Conservation (phyloP, 1,140 invertebrate species). For the Metaphire vulgaris region DNA sequence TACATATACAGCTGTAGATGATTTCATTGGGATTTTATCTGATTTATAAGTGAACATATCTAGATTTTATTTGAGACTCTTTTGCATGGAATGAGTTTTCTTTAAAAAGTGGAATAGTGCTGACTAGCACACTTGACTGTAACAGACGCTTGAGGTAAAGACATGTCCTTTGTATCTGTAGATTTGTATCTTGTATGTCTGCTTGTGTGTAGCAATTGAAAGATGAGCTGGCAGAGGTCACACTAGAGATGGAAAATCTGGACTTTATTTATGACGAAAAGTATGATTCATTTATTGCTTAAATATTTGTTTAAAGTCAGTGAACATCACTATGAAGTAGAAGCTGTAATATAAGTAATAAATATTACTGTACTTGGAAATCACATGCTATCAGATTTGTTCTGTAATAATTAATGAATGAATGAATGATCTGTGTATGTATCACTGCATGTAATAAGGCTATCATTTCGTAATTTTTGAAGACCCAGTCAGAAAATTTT, state of each 20-base stretch:
- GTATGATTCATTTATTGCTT: neutral
- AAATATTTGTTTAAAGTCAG: neutral
- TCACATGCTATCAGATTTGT: neutral
- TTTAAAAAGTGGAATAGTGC: too few species aligned
- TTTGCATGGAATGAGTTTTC: too few species aligned
- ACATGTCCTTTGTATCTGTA: too few species aligned
- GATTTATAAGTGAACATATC: too few species aligned
- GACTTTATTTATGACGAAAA: constrained; percentile 1
- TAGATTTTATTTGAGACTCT: too few species aligned
- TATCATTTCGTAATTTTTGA: neutral
- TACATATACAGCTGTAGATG: too few species aligned
- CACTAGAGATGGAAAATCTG: constrained; percentile 3
- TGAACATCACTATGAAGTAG: neutral
- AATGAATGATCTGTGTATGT: neutral
- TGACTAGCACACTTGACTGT: too few species aligned
- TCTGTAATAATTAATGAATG: neutral
- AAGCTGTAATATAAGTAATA: neutral
- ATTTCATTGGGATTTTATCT: too few species aligned
- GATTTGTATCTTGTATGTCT: too few species aligned
- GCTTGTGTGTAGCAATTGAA: constrained; percentile 20
- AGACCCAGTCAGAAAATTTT: neutral
- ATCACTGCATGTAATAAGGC: neutral
- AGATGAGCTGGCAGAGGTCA: constrained; percentile 14
- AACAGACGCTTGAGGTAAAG: too few species aligned
- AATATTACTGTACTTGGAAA: neutral